Evolutionary conservation across 2,888 invertebrate genomes (phyloP).

Genomic region (Andrena chrysosceles): DNA sequence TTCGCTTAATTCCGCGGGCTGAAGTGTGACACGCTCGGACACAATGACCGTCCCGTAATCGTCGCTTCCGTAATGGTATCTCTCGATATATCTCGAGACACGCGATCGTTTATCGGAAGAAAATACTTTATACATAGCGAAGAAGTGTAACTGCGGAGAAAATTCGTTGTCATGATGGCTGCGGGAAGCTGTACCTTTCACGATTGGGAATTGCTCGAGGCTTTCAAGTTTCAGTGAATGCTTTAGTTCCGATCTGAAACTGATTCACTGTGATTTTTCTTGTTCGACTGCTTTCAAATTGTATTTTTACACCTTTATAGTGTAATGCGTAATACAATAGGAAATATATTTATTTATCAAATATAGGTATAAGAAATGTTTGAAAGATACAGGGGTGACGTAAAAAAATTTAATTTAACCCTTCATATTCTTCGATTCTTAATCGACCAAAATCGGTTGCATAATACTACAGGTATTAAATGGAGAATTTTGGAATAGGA

Average conservation of each 20-base stretch:
- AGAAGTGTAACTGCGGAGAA: neutral
- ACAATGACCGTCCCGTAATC: slow-evolving; percentile 33
- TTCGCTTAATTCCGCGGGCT: slow-evolving; percentile 60
- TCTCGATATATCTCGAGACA: slow-evolving; percentile 29
- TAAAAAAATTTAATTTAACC: too few relatives aligned
- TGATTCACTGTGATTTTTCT: neutral
- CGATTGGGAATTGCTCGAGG: neutral
- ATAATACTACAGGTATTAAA: too few relatives aligned
- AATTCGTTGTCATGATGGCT: neutral
- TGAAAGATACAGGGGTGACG: too few relatives aligned
- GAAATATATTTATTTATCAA: too few relatives aligned
- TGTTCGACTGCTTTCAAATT: neutral
- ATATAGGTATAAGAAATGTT: too few relatives aligned
- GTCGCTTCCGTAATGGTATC: slow-evolving; percentile 35
- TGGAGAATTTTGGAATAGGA: too few relatives aligned
- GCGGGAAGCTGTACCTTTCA: neutral
- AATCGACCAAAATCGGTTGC: too few relatives aligned
- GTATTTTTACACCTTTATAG: too few relatives aligned
- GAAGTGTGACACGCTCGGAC: slow-evolving; percentile 43
- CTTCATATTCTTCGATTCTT: too few relatives aligned
- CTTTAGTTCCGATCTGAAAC: neutral
- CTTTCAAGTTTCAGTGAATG: neutral
- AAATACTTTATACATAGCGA: slow-evolving; percentile 9
- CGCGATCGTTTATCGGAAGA: slow-evolving; percentile 8
- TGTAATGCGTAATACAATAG: too few relatives aligned